Base-by-base conservation (phyloP, 2,888 invertebrate genomes). In the Synanthedon vespiformis region DNA sequence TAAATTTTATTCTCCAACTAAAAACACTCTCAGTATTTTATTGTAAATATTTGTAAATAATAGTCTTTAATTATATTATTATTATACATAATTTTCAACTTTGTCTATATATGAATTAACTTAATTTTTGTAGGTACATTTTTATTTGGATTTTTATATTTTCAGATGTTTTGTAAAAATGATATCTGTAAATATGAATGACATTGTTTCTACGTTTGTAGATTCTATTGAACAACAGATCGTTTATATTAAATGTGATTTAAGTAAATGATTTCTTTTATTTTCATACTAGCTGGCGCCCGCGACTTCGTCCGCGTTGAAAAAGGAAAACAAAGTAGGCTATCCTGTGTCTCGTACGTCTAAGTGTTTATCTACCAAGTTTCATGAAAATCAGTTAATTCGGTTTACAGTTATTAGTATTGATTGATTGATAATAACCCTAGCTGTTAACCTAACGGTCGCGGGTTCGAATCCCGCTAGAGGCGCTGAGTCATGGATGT, bases 181-280 rank as follows among this genome's bases (percentile, higher is more conserved):
- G 68, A 65, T 70, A 61, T 60, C 61, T 83, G 83, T 83, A 84
- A 74, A 82, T 78, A 77, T 64, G 67, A 68, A 67, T 72, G 44
- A 34, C 77, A 58, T 54, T 64, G 72, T 72, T 76, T 80, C 72
- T 77, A 77, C 72, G 60, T 59, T 71, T 74, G 68, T 75, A 77
- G 75, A 79, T 74, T 68, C 74, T 80, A 79, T 76, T 80, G 76
- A 44, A 77, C 72, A 77, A 69, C 72, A 72, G 79, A 82, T 82
- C 79, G 80, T 80, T 74, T 74, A 81, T 44, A 44, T 44, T 44
- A 44, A 44, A 44, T 44, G 13, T 44, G 14, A 44, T 44, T 44
- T 44, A 44, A 13, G 44, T 44, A n/a, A 44, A 44, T 13, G 1
- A 44, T 44, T 11, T 44, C 8, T 44, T n/a, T 44, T 44, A 34